Evolutionary conservation across 2,888 invertebrate genomes (phyloP).

Genomic region (Metopia argyrocephala): DNA sequence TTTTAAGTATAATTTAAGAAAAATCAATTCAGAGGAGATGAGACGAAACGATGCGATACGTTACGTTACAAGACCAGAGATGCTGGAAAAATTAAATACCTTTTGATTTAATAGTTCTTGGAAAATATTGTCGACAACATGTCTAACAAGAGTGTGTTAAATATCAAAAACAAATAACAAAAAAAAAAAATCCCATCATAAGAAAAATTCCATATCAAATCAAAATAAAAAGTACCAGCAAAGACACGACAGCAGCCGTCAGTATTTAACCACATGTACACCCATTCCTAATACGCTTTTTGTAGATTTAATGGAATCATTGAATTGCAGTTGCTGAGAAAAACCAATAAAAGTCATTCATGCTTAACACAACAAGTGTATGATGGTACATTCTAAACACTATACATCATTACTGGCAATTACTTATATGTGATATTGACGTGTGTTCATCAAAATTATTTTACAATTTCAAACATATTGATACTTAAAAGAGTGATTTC

Average conservation of each 20-base stretch:
- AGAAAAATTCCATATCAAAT: background rate
- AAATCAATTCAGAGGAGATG: slow-evolving; percentile 23
- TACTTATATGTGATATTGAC: slow-evolving; percentile 34
- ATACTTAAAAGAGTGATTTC: background rate
- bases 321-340: slow-evolving; percentile 29
- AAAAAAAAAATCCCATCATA: background rate
- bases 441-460: slow-evolving; percentile 34
- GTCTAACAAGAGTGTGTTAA: slow-evolving; percentile 67
- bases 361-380: slow-evolving; percentile 62
- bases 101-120: slow-evolving; percentile 69
- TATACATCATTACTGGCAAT: slow-evolving; percentile 17
- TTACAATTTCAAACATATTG: background rate
- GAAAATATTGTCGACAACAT: slow-evolving; percentile 76
- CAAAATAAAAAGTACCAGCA: background rate
- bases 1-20: slow-evolving; percentile 24
- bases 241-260: background rate
- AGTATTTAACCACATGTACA: background rate
- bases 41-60: background rate
- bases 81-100: slow-evolving; percentile 44
- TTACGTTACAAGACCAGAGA: background rate
- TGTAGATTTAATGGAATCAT: slow-evolving; percentile 15
- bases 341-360: slow-evolving; percentile 65
- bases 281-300: background rate
- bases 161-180: slow-evolving; percentile 16
- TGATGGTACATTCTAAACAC: slow-evolving; percentile 50